These are phyloP conservation scores for Hirundo rustica DNA, from an alignment of 2,797 vertebrate genomes.

Conservation along the genomic window DNA sequence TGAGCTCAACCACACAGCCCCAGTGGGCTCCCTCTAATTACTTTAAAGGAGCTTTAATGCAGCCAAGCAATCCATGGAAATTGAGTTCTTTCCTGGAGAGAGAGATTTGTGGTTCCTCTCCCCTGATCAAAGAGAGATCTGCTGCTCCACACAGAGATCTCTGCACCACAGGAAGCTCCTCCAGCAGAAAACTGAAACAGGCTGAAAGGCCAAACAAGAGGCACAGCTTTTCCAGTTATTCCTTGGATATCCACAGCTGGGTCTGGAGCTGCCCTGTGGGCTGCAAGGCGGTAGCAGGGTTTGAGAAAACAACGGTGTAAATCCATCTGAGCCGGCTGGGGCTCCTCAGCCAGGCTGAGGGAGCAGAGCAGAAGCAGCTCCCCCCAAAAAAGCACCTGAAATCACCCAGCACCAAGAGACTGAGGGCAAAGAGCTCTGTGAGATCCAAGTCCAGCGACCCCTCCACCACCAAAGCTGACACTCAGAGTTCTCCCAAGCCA, in stretches of 20 bases:
- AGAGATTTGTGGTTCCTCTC: background rate
- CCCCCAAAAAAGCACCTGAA: background rate
- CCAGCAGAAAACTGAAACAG: background rate
- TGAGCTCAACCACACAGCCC: constrained; percentile 13
- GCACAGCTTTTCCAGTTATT: background rate
- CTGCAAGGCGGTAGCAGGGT: background rate
- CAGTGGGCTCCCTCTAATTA: constrained; percentile 15
- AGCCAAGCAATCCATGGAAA: background rate
- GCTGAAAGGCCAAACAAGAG: background rate
- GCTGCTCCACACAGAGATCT: background rate
- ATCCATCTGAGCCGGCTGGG: background rate
- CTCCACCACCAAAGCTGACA: background rate
- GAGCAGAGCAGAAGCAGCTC: background rate
- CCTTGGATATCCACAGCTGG: background rate
- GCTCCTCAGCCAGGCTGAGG: background rate
- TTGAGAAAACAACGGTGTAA: background rate
- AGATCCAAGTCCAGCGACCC: background rate
- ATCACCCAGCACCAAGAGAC: background rate
- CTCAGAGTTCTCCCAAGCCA: background rate
- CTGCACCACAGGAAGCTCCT: background rate
- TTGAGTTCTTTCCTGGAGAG: background rate
- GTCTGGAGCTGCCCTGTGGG: background rate
- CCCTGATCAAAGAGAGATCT: background rate
- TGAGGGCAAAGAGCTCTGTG: background rate
- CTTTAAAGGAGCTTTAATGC: constrained; percentile 43